phyloP scores from a whole-genome alignment of 2,113 vertebrate species.

The Psammodynastes pulverulentus region DNA sequence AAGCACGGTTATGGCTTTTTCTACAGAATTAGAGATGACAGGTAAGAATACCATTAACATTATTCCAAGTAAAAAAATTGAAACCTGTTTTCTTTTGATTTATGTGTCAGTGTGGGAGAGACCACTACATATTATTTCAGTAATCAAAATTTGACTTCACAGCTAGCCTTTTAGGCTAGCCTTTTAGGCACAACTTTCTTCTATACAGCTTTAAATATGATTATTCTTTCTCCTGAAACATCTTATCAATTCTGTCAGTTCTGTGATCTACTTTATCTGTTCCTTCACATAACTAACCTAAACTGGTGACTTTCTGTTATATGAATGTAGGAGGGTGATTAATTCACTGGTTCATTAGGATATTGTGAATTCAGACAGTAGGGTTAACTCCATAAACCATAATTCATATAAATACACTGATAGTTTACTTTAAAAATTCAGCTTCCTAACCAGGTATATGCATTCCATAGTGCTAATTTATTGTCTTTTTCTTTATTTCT shows the following conservation, averaged over 20 bases:
- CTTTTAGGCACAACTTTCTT: neutral
- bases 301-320: neutral
- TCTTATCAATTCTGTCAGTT: neutral
- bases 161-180: neutral
- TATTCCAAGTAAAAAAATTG: neutral
- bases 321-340: neutral
- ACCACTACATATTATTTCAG: neutral
- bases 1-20: constrained; percentile 89
- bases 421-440: neutral
- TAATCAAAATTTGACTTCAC: neutral
- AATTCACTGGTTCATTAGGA: neutral
- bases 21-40: constrained; percentile 90
- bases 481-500: neutral
- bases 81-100: neutral
- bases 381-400: neutral
- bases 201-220: neutral
- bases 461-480: neutral
- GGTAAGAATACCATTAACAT: constrained; percentile 65
- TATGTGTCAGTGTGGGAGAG: neutral
- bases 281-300: neutral
- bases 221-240: neutral
- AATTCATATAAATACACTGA: neutral
- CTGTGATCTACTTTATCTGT: neutral
- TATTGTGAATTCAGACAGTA: neutral
- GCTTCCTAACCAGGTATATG: neutral